Base-by-base conservation (phyloP, 2,888 invertebrate species). In the Melinaea marsaeus region DNA sequence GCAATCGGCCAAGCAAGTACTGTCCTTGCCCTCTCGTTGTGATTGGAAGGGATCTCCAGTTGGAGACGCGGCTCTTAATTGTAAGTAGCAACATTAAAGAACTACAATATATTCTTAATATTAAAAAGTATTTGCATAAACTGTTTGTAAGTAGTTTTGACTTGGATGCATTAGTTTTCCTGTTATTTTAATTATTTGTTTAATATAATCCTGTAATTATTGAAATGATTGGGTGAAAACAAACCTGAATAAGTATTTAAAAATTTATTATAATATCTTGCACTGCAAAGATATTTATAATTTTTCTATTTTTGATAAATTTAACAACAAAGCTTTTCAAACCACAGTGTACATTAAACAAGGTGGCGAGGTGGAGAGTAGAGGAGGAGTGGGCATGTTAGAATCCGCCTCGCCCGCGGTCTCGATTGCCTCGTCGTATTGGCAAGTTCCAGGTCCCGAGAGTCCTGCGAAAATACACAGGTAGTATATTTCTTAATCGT, bases 311-410 rank as follows among this genome's bases (percentile, higher is more conserved):
- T 42, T 42, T 5, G 42, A 42, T 42, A 9, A 42, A 42, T 9
- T 42, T 42, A 42, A 2, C 3, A 42, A 9, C 37, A 4, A 4
- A 42, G 42, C 42, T 42, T 42, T 42, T 9, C 9, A 9, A 42
- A 9, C 60, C 58, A 2, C 77, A 90, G 88, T 89, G 68, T 86
- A 84, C 80, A 93, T 94, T 65, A 94, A 94, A 76, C 93, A 93
- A 84, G 92, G 92, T 0, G 91, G 92, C 4, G 94, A 94, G 70
- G 92, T 92, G 57, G 94, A 94, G 71, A 93, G 93, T 75, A 92
- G 94, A 56, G 91, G 92, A 1, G 92, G 91, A 0, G 90, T 86
- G 9, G 82, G 79, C 32, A 74, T 78, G 22, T 71, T 83, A 62
- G 86, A 86, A 61, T 79, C 79, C 2, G 79, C 81, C 2, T 85